These are phyloP conservation scores for Tursiops truncatus DNA, from an alignment of 2,113 vertebrate species.

Conservation along the genomic window DNA sequence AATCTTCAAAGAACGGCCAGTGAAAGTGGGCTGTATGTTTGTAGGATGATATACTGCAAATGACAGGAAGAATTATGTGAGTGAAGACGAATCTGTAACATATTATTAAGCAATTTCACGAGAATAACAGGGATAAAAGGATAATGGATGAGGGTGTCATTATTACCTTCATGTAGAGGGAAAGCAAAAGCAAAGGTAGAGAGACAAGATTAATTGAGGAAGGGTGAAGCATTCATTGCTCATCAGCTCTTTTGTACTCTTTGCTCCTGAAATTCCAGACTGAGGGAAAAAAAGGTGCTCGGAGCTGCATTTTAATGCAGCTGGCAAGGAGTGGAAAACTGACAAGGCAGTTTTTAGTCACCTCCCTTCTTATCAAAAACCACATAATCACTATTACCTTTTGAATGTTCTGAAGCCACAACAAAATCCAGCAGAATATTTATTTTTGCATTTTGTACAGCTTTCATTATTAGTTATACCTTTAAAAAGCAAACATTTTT, in stretches of 20 bases:
- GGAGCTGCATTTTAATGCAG: slow-evolving; percentile 85
- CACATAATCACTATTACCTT: slow-evolving; percentile 58
- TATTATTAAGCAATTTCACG: slow-evolving; percentile 98
- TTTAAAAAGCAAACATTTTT: slow-evolving; percentile 51
- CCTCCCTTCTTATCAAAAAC: slow-evolving; percentile 75
- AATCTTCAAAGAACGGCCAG: slow-evolving; percentile 96
- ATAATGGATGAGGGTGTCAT: slow-evolving; percentile 98
- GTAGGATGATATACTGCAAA: slow-evolving; percentile 95
- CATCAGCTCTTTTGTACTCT: slow-evolving; percentile 92
- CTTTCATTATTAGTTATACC: slow-evolving; percentile 68
- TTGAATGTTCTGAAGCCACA: slow-evolving; percentile 61
- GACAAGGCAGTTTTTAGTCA: slow-evolving; percentile 86
- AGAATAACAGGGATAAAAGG: slow-evolving; percentile 98
- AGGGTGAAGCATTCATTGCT: slow-evolving; percentile 94
- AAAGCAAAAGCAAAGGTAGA: slow-evolving; percentile 94
- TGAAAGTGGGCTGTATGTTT: slow-evolving; percentile 93
- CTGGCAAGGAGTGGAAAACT: slow-evolving; percentile 81
- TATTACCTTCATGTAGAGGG: slow-evolving; percentile 94
- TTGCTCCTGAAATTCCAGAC: slow-evolving; percentile 86
- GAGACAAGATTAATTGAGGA: slow-evolving; percentile 99
- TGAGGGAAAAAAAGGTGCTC: slow-evolving; percentile 75
- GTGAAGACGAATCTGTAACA: slow-evolving; percentile 97
- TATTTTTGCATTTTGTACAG: background rate
- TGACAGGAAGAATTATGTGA: slow-evolving; percentile 98
- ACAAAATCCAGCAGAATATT: slow-evolving; percentile 54